Percentiles rank a stretch among this genome's conserved stretches.
Conservation (phyloP, 2,113 vertebrate genomes). For the Orthonyx spaldingii region DNA sequence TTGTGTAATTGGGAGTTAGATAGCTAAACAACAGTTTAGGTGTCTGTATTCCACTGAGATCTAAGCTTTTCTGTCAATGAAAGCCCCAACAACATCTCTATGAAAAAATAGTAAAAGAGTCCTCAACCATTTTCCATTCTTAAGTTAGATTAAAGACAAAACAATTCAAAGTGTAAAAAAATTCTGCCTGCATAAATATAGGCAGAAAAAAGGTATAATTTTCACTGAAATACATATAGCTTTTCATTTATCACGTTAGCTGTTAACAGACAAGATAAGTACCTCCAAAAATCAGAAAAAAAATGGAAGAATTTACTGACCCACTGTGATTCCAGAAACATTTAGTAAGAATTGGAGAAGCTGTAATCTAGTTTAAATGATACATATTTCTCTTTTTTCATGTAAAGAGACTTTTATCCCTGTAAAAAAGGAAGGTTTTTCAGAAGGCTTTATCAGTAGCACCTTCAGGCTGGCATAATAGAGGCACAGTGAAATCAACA, state of each 20-base stretch:
- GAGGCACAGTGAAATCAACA: slow-evolving; percentile 26
- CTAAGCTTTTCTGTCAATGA: background rate
- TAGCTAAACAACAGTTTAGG: slow-evolving; percentile 31
- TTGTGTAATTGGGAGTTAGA: slow-evolving; percentile 19
- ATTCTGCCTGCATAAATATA: background rate
- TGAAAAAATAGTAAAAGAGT: background rate
- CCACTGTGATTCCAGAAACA: background rate
- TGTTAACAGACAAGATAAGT: background rate
- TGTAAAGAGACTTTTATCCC: background rate
- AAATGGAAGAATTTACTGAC: background rate
- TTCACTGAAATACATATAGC: background rate
- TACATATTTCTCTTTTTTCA: background rate
- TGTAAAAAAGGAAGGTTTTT: background rate
- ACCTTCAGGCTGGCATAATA: slow-evolving; percentile 19
- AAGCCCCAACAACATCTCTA: background rate
- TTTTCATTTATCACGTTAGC: background rate
- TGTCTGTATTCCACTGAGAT: background rate
- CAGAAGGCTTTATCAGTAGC: background rate
- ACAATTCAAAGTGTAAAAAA: background rate
- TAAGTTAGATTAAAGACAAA: background rate
- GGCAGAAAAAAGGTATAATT: background rate
- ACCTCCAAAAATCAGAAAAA: background rate
- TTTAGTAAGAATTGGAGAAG: background rate
- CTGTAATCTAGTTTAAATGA: background rate
- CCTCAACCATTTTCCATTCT: background rate